phyloP scores from a whole-genome alignment of 2,113 vertebrate genomes.

The Holacanthus passer region DNA sequence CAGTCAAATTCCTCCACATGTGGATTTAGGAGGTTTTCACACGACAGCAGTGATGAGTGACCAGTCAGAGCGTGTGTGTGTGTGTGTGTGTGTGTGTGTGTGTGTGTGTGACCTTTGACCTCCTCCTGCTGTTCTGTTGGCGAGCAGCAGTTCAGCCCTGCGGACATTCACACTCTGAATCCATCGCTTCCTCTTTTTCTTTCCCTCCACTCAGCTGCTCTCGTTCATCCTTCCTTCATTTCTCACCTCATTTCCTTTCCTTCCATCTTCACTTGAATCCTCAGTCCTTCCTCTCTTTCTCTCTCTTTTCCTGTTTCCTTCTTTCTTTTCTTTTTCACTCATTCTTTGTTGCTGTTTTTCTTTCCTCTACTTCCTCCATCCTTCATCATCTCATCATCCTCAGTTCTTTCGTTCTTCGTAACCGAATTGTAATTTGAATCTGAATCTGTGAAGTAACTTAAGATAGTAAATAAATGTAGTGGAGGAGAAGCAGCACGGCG shows the following conservation, averaged over 20 bases:
- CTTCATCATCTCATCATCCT: not conserved
- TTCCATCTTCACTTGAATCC: no score
- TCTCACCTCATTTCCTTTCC: not conserved
- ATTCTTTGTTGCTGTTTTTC: no score
- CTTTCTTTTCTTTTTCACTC: not conserved
- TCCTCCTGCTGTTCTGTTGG: slow-evolving; percentile 6
- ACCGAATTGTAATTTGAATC: no score
- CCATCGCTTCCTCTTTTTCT: not conserved
- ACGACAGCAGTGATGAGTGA: slow-evolving; percentile 9
- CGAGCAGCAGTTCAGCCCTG: slow-evolving; percentile 5
- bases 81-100: not conserved
- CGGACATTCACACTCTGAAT: not conserved
- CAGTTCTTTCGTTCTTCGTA: no score
- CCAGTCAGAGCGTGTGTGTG: not conserved
- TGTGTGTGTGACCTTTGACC: slow-evolving; percentile 16
- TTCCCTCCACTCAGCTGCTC: not conserved
- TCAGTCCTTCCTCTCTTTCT: not conserved
- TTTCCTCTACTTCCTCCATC: not conserved
- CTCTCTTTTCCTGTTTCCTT: not conserved
- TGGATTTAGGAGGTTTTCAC: no score
- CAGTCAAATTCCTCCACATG: no score
- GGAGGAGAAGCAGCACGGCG: no score
- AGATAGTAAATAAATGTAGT: no score
- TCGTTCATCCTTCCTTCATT: not conserved
- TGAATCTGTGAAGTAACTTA: no score